A percentile compares a stretch with the other conserved stretches of the same genome.
phyloP scores from a whole-genome alignment of 2,888 invertebrate species.

The Athrips mouffetella region DNA sequence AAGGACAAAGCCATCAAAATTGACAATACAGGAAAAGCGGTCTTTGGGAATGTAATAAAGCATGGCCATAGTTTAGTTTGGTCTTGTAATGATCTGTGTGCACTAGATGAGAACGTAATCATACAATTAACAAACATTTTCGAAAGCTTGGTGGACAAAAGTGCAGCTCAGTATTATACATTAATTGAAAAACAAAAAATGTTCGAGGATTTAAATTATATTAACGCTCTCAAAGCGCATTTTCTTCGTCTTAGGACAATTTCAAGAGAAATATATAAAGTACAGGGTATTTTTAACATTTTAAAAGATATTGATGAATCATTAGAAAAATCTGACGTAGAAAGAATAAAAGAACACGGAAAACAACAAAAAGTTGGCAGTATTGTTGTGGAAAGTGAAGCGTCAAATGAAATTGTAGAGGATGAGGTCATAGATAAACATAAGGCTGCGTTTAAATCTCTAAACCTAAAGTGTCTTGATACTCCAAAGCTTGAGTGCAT shows the following conservation, averaged over 20 bases:
- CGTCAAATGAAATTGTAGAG: conserved; percentile 17
- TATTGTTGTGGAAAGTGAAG: conserved; percentile 13
- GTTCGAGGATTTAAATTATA: conserved; percentile 8
- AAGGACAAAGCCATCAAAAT: too few relatives aligned
- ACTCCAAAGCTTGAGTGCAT: too few relatives aligned
- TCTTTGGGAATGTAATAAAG: too few relatives aligned
- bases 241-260: conserved; percentile 19
- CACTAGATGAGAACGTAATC: too few relatives aligned
- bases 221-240: conserved; percentile 18
- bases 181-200: too few relatives aligned
- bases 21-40: too few relatives aligned
- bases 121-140: too few relatives aligned
- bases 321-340: conserved; percentile 12
- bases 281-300: conserved; percentile 14
- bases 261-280: conserved; percentile 19
- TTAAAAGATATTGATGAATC: conserved; percentile 16
- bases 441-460: conserved; percentile 16
- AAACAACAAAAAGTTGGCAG: conserved; percentile 16
- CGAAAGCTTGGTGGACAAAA: too few relatives aligned
- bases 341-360: conserved; percentile 14
- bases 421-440: conserved; percentile 16
- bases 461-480: conserved; percentile 16
- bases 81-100: too few relatives aligned
- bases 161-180: too few relatives aligned
- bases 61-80: too few relatives aligned